Conservation (phyloP, 2,888 invertebrate species). For the Calliphora vomitoria region DNA sequence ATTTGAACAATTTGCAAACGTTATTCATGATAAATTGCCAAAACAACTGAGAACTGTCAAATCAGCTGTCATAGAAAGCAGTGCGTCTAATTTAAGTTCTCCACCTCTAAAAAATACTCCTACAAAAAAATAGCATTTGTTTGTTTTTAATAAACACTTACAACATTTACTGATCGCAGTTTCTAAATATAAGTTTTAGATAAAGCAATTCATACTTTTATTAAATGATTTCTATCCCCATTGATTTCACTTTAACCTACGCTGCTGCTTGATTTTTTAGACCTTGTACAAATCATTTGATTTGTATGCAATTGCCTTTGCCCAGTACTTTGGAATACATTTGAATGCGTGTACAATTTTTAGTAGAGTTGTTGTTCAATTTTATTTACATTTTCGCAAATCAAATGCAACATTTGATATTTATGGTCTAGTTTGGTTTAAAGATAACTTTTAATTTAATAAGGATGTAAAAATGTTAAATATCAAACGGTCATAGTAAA, state of each 20-base stretch:
- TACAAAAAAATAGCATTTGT: too few relatives aligned
- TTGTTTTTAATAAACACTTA: too few relatives aligned
- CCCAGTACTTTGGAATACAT: slow-evolving; percentile 6
- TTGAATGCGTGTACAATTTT: neutral
- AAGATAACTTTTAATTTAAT: slow-evolving; percentile 24
- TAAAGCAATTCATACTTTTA: too few relatives aligned
- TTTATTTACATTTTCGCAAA: slow-evolving; percentile 34
- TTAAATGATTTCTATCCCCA: too few relatives aligned
- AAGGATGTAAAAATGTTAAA: neutral
- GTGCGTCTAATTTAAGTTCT: too few relatives aligned
- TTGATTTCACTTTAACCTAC: neutral
- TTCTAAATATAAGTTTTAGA: too few relatives aligned
- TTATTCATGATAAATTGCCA: too few relatives aligned
- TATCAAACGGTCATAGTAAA: neutral
- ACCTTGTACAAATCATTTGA: slow-evolving; percentile 25
- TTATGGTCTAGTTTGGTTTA: slow-evolving; percentile 33
- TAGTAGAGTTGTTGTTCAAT: slow-evolving; percentile 7
- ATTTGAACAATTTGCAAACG: too few relatives aligned
- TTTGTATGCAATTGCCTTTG: slow-evolving; percentile 42
- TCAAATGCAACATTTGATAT: slow-evolving; percentile 42
- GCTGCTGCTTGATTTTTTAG: neutral
- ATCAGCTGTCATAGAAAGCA: too few relatives aligned
- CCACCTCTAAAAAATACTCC: too few relatives aligned
- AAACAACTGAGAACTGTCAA: too few relatives aligned
- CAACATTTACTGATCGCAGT: too few relatives aligned